Base-by-base conservation (phyloP, 2,888 invertebrate species). In the Tetranychus piercei region DNA sequence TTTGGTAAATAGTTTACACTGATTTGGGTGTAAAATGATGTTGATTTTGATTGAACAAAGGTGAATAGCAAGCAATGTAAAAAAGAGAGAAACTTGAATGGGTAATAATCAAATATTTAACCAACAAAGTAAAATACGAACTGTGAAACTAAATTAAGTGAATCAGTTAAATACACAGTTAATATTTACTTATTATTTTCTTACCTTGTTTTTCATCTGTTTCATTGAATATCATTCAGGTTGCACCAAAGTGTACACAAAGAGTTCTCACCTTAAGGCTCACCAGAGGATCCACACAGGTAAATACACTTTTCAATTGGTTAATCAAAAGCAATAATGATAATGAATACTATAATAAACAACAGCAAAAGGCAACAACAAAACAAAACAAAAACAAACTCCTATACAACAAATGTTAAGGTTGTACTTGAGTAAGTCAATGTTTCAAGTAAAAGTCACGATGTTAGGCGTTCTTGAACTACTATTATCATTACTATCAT, bases 221-320 rank as follows among this genome's bases (percentile, higher is more conserved):
- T 44, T 55, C 55, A 18, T n/a, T 18, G n/a, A 18, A 11, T 67
- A 67, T 22, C 9, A 67, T 22, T 71, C 44, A 67, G 95, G 93
- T 83, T 95, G 95, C 85, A 88, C 90, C 81, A 95, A 95, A 86
- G 94, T 94, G 79, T 95, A 95, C 85, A 95, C 95, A 79, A 95
- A 95, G 86, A 94, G 94, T 85, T 95, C 94, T 80, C 95, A 95
- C 84, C 87, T 95, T 79, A 95, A 95, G 86, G 95, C 95, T 78
- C 95, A 95, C 85, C 94, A 95, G 84, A 88, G 95, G 84, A 94
- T 95, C 85, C 95, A 95, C 82, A 95, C 95, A 86, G 94, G 94
- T 93, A 87, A 87, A 85, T 81, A 43, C 1, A 71, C 18, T 69
- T 69, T 20, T 20, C 22, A 69, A 20, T 23, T 22, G 20, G 22